Percentiles rank a stretch among this genome's conserved stretches.
Evolutionary conservation across 2,888 invertebrate genomes (phyloP).

Genomic region (Luffia ferchaultella): DNA sequence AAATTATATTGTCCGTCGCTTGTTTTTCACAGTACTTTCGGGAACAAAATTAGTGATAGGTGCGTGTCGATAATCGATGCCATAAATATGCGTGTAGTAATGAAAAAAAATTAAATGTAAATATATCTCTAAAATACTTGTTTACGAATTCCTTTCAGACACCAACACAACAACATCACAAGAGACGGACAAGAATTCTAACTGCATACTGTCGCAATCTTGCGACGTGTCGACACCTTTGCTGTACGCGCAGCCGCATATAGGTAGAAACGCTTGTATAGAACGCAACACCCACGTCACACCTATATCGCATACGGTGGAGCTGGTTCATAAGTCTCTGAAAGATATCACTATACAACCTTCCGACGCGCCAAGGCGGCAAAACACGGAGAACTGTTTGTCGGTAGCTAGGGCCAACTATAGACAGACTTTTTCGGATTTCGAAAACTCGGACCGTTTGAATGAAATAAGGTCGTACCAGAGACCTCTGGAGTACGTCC

Average conservation of each 20-base stretch:
- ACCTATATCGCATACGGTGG: constrained; percentile 52
- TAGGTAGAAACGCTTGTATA: constrained; percentile 79
- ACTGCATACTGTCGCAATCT: constrained; percentile 26
- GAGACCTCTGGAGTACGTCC: constrained; percentile 70
- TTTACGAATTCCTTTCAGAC: no score
- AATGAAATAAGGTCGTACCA: constrained; percentile 48
- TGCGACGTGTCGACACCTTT: constrained; percentile 62
- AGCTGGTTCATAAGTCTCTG: constrained; percentile 69
- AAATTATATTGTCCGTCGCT: no score
- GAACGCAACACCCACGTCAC: constrained; percentile 75
- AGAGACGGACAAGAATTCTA: constrained; percentile 46
- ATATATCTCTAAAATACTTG: no score
- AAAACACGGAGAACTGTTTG: constrained; percentile 34
- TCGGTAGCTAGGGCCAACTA: constrained; percentile 38
- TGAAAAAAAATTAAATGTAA: no score
- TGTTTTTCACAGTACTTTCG: no score
- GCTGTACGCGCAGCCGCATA: constrained; percentile 73
- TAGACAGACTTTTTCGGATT: constrained; percentile 20
- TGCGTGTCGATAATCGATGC: no score
- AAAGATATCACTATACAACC: constrained; percentile 53
- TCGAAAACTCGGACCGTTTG: constrained; percentile 33
- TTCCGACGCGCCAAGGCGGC: constrained; percentile 21
- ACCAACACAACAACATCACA: constrained; percentile 16
- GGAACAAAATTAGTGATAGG: no score
- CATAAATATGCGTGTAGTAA: no score